Conservation (phyloP, 2,113 vertebrate species). For the Sprattus sprattus region DNA sequence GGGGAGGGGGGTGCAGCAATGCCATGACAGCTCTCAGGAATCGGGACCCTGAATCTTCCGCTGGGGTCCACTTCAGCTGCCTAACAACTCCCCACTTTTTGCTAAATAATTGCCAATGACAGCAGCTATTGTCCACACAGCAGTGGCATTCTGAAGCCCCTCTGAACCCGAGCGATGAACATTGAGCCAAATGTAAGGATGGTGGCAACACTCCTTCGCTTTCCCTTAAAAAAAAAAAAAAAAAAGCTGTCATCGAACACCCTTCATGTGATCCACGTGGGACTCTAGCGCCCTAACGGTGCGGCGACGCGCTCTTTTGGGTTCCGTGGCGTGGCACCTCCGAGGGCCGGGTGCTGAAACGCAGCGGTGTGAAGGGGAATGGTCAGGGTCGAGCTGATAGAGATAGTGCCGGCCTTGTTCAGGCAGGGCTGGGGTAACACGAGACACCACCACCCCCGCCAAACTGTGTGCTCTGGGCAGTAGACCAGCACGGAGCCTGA, state of each 20-base stretch:
- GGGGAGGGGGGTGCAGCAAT: conserved; percentile 38
- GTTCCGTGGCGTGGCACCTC: neutral
- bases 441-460: conserved; percentile 20
- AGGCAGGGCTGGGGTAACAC: neutral
- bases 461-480: conserved; percentile 62
- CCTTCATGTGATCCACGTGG: conserved; percentile 10
- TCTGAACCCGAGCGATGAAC: neutral
- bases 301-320: conserved; percentile 1
- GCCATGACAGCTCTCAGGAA: conserved; percentile 20
- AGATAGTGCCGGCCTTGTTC: conserved; percentile 12
- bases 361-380: neutral
- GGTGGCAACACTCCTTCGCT: neutral
- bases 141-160: neutral
- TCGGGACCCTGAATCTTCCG: neutral
- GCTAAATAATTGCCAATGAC: neutral
- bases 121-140: neutral
- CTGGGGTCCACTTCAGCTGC: neutral
- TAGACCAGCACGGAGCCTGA: conserved; percentile 51
- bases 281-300: neutral
- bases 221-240: neutral
- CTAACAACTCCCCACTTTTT: neutral
- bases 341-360: neutral
- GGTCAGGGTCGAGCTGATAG: conserved; percentile 10
- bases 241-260: neutral
- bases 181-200: neutral